These are phyloP conservation scores for Bemisia tabaci DNA, from an alignment of 1,140 invertebrate genomes.

Conservation along the genomic window DNA sequence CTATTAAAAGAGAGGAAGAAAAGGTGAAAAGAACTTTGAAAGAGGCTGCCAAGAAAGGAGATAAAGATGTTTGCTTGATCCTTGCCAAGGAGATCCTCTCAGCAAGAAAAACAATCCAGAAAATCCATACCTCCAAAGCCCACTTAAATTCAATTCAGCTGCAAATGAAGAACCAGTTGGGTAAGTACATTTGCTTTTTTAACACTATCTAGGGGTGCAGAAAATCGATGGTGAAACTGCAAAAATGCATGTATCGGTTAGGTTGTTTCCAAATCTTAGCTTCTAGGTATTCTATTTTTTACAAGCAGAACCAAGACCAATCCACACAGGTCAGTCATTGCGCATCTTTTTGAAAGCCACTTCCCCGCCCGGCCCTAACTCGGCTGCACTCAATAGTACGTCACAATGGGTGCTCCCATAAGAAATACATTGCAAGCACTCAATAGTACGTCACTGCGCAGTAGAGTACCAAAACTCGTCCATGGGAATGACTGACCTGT, in stretches of 20 bases:
- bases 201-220: too few species aligned
- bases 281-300: constrained; percentile 3
- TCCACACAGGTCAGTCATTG: too few species aligned
- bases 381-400: too few species aligned
- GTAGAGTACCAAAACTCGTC: too few species aligned
- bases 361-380: too few species aligned
- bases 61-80: constrained; percentile 86
- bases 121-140: constrained; percentile 92
- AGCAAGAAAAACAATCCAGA: constrained; percentile 76
- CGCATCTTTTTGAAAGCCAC: too few species aligned
- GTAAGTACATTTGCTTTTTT: constrained; percentile 34
- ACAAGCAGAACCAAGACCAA: too few species aligned
- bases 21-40: constrained; percentile 90
- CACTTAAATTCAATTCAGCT: constrained; percentile 92
- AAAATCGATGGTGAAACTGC: not conserved
- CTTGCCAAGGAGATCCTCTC: constrained; percentile 90
- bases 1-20: constrained; percentile 92
- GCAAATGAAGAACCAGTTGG: constrained; percentile 96
- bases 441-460: too few species aligned
- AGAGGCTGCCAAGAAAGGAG: constrained; percentile 90
- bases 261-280: not conserved
- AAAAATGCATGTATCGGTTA: too few species aligned
- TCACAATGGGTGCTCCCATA: too few species aligned
- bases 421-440: too few species aligned
- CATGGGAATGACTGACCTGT: too few species aligned